Evolutionary conservation across 2,797 vertebrate genomes (phyloP).

Genomic region (Catostomus latipinnis): DNA sequence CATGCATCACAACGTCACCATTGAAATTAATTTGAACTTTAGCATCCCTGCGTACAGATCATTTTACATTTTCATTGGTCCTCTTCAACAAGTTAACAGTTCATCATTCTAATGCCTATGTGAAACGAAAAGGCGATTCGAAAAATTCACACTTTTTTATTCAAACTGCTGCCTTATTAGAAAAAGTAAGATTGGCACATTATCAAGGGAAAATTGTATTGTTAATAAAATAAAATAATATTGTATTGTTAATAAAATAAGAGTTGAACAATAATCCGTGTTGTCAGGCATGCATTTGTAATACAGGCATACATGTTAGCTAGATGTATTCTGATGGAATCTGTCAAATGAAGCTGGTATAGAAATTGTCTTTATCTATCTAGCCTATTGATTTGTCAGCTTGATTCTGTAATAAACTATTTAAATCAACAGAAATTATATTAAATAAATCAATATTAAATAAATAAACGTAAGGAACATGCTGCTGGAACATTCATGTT

Average conservation of each 20-base stretch:
- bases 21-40: conserved; percentile 39
- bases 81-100: conserved; percentile 58
- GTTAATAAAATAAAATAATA: background rate
- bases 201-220: conserved; percentile 33
- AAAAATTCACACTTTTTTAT: too few relatives aligned
- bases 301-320: too few relatives aligned
- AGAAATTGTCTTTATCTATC: too few relatives aligned
- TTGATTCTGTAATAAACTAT: background rate
- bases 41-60: conserved; percentile 50
- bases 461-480: background rate
- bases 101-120: conserved; percentile 51
- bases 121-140: conserved; percentile 8
- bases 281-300: too few relatives aligned
- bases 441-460: background rate
- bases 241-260: conserved; percentile 13
- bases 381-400: too few relatives aligned
- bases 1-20: too few relatives aligned
- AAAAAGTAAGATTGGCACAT: background rate
- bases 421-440: background rate
- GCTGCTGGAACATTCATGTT: background rate
- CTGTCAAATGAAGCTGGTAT: too few relatives aligned
- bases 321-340: too few relatives aligned
- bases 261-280: too few relatives aligned
- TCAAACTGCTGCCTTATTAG: background rate
- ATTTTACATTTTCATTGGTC: conserved; percentile 58